Evolutionary conservation across 2,113 vertebrate species (phyloP), one percentile per base, ranked within the genome.

Genomic region (Triplophysa siluroides): DNA sequence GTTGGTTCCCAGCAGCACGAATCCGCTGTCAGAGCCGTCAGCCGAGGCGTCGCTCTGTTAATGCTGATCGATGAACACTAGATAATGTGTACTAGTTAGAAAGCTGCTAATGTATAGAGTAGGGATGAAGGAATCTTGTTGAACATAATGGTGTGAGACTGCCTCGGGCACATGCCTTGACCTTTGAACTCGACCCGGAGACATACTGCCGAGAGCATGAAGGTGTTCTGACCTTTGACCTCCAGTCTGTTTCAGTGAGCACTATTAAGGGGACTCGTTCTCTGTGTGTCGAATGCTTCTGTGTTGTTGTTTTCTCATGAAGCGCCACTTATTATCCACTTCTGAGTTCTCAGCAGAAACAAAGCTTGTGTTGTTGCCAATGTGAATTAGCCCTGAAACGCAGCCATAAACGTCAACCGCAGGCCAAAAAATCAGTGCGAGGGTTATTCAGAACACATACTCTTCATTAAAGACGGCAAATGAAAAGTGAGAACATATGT

Each of bases 141-240:
- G 47, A 3, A 12, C 11, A 13, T 50, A 2, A 50, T 14, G 10
- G 12, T 13, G 12, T 12, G 7, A 50, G 33, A 38, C 16, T n/a
- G 70, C 70, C 54, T 73, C 19, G 52, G 70, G 54, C 70, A 16
- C 70, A 78, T 61, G 54, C 52, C 65, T 78, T 47, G 33, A 69
- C 52, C 21, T 45, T 29, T 60, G 52, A 60, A 65, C 52, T 14
- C 16, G 0, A 10, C 60, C 47, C 21, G 7, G 12, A 76, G 8
- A 16, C 60, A n/a, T 33, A 29, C 23, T 8, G 2, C 21, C 21
- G 21, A 19, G 61, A 29, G 12, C 21, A 18, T n/a, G 21, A 11
- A 52, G 16, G 64, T 68, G 12, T 38, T n/a, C 9, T 61, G 71
- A 52, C 50, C 71, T 33, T 74, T 68, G 70, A 60, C 54, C 54